Evolutionary conservation across 2,113 vertebrate genomes (phyloP).

Genomic region (Rhadina sibilatrix): DNA sequence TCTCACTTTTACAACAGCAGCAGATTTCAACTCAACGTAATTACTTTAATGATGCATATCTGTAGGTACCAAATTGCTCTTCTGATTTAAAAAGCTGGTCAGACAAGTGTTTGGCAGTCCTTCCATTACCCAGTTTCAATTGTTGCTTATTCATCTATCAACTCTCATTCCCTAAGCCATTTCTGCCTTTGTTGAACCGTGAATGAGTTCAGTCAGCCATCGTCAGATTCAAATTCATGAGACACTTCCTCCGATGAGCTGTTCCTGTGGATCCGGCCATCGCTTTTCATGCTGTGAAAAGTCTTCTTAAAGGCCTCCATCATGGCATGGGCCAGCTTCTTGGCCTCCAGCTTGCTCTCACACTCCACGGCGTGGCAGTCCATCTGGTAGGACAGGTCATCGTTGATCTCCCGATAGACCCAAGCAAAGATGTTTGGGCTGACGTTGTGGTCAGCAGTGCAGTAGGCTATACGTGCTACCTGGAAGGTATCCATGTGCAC

Average conservation of each 20-base stretch:
- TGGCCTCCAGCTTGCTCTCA: constrained; percentile 96
- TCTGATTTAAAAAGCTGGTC: constrained; percentile 75
- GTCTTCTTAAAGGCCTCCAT: constrained; percentile 99
- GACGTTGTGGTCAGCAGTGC: constrained; percentile 95
- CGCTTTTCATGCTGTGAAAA: constrained; percentile 98
- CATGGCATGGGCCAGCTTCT: constrained; percentile 98
- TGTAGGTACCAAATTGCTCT: constrained; percentile 74
- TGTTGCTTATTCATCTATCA: constrained; percentile 60
- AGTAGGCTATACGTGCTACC: constrained; percentile 97
- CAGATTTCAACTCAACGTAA: constrained; percentile 73
- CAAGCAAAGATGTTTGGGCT: constrained; percentile 96
- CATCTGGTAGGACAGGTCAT: constrained; percentile 98
- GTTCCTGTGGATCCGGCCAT: constrained; percentile 93
- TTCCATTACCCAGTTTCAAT: constrained; percentile 68
- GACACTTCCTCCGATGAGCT: constrained; percentile 89
- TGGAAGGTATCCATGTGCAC: constrained; percentile 97
- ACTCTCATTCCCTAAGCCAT: constrained; percentile 70
- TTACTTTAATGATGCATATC: constrained; percentile 76
- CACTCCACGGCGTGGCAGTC: constrained; percentile 98
- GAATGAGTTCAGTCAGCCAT: constrained; percentile 75
- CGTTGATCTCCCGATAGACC: constrained; percentile 98
- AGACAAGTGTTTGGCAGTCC: constrained; percentile 73
- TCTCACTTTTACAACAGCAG: constrained; percentile 76
- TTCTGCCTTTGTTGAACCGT: constrained; percentile 58
- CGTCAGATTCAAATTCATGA: constrained; percentile 88